Base-by-base conservation (phyloP, 2,888 invertebrate genomes). In the Acholoe squamosa region DNA sequence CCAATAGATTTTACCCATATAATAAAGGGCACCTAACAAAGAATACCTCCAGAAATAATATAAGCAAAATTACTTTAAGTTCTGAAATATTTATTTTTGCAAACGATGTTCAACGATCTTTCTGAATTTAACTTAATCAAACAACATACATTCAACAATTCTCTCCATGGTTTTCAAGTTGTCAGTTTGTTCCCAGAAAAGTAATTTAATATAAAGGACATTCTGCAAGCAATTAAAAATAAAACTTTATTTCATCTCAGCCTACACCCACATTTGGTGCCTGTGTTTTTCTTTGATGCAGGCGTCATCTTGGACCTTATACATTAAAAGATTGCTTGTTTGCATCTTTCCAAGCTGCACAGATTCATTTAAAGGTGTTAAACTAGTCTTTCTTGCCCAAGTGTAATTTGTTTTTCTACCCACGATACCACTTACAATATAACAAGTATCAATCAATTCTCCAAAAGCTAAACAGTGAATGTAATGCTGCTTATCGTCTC, bases 191-290 rank as follows among this genome's bases (percentile, higher is more conserved):
- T 25, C 5, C 25, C 16, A 31, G 76, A 16, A 43, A 80, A 80
- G 80, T n/a, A 80, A 80, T 33, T 22, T 80, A 80, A 43, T 80
- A 80, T 80, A 80, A 80, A 80, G 43, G 19, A 80, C 33, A 80
- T 80, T 80, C 80, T 80, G 80, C 80, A 80, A 80, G 80, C 80
- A 80, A 80, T 80, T 80, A 80, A 33, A 80, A 80, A 80, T 80
- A 80, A 80, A 80, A 80, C 80, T 80, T 80, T 80, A 80, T 80
- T 80, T 43, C 43, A 43, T 33, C 80, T 34, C 33, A 43, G 22
- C 33, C 80, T 33, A 80, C 80, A 80, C 43, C 43, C 14, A 76
- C 25, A 76, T n/a, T n/a, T 19, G 31, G 25, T 76, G 76, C 22
- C 61, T 61, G 5, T 61, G 43, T 43, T 43, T 43, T 43, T 43